Percentiles rank a stretch among this genome's conserved stretches.
phyloP scores from a whole-genome alignment of 1,140 invertebrate species.

The Pachypeltis micranthus region DNA sequence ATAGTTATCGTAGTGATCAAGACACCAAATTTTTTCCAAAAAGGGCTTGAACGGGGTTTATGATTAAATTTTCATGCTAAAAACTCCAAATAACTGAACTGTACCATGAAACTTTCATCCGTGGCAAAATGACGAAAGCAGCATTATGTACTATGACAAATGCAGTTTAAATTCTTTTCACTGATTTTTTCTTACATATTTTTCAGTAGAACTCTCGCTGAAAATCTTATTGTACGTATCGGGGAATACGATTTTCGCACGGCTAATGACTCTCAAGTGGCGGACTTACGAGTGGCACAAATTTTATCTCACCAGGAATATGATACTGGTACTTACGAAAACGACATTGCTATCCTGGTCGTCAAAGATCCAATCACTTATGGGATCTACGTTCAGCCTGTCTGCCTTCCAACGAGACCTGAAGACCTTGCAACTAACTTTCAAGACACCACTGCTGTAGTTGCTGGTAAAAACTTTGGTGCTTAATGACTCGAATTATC shows the following conservation, averaged over 20 bases:
- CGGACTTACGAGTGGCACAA: conserved; percentile 23
- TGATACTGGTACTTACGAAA: conserved; percentile 55
- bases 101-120: too few species aligned
- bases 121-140: too few species aligned
- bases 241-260: conserved; percentile 29
- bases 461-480: conserved; percentile 28
- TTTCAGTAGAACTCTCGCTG: conserved; percentile 15
- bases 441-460: conserved; percentile 20
- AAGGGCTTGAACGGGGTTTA: too few species aligned
- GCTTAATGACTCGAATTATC: too few species aligned
- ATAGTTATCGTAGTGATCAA: too few species aligned
- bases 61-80: too few species aligned
- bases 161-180: too few species aligned
- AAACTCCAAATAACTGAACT: too few species aligned
- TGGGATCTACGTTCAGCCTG: conserved; percentile 45
- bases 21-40: too few species aligned
- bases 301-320: conserved; percentile 51
- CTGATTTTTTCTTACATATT: too few species aligned
- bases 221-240: conserved; percentile 21
- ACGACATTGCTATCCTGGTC: conserved; percentile 67
- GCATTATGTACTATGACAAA: too few species aligned
- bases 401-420: conserved; percentile 53
- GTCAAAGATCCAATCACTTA: conserved; percentile 50
- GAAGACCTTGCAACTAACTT: conserved; percentile 8
- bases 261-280: conserved; percentile 22